phyloP scores from a whole-genome alignment of 2,797 vertebrate genomes.

The Huso huso region DNA sequence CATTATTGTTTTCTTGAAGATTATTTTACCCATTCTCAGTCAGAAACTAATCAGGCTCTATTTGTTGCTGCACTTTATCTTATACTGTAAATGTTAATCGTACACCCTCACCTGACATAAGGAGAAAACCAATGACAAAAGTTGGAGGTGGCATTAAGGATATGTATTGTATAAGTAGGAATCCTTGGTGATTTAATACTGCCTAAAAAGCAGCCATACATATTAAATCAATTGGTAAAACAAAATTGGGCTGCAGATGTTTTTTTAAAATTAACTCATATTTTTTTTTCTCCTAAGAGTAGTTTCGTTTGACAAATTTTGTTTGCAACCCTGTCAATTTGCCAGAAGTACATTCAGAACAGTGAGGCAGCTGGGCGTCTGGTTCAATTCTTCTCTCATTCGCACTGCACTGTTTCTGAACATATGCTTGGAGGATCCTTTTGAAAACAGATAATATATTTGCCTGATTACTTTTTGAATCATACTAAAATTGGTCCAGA shows the following conservation, averaged over 20 bases:
- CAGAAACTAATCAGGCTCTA: slow-evolving; percentile 7
- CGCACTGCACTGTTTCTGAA: not conserved
- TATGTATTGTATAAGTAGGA: not conserved
- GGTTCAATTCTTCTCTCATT: not conserved
- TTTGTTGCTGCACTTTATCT: slow-evolving; percentile 4
- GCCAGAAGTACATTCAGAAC: not conserved
- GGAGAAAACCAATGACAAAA: not conserved
- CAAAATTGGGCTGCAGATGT: slow-evolving; percentile 12
- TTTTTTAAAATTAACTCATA: slow-evolving; percentile 3
- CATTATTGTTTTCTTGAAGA: slow-evolving; percentile 7
- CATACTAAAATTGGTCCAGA: too few species aligned
- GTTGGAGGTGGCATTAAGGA: slow-evolving; percentile 3
- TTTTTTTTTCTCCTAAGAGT: slow-evolving; percentile 24
- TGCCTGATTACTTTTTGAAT: too few species aligned
- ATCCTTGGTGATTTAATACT: not conserved
- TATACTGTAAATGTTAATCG: slow-evolving; percentile 1
- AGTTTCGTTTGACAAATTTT: slow-evolving; percentile 13
- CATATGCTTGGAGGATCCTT: not conserved
- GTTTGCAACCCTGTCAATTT: not conserved
- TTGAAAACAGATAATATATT: too few species aligned
- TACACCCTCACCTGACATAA: not conserved
- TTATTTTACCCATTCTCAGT: slow-evolving; percentile 4
- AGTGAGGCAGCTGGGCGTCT: not conserved
- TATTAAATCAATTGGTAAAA: slow-evolving; percentile 13
- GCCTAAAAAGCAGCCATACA: slow-evolving; percentile 1